Percentiles rank a stretch among this genome's conserved stretches.
phyloP scores from a whole-genome alignment of 1,140 invertebrate genomes.

The Pinna nobilis region DNA sequence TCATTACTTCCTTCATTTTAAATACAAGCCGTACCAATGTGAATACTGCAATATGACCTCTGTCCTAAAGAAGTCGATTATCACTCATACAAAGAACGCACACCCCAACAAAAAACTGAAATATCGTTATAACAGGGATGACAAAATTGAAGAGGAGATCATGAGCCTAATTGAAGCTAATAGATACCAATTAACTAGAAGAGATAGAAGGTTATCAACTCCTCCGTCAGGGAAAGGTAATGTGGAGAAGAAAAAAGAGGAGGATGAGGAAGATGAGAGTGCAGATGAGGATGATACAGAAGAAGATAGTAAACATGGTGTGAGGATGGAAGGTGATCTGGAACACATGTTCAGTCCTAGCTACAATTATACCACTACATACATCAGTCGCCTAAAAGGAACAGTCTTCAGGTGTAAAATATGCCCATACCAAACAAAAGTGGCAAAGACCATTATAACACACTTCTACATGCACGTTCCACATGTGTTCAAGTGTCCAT shows the following conservation, averaged over 20 bases:
- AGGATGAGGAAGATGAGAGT: neutral
- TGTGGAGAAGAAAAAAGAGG: neutral
- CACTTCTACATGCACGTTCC: slow-evolving; percentile 41
- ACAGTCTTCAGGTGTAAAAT: slow-evolving; percentile 23
- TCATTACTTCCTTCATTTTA: slow-evolving; percentile 25
- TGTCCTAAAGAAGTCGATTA: slow-evolving; percentile 14
- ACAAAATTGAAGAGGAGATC: slow-evolving; percentile 27
- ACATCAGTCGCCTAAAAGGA: neutral
- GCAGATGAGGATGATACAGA: neutral
- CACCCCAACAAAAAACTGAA: slow-evolving; percentile 19
- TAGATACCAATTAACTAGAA: slow-evolving; percentile 3
- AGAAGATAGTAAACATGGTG: slow-evolving; percentile 3
- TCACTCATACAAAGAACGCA: slow-evolving; percentile 8
- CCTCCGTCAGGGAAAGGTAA: neutral
- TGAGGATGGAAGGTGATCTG: slow-evolving; percentile 5
- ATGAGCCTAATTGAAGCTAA: neutral
- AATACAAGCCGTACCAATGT: slow-evolving; percentile 32
- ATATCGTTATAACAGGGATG: slow-evolving; percentile 7
- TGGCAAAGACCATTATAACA: slow-evolving; percentile 25
- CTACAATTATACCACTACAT: slow-evolving; percentile 16
- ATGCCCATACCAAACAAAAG: slow-evolving; percentile 35
- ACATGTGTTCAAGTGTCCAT: slow-evolving; percentile 40
- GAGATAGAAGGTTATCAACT: neutral
- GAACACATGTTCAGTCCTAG: slow-evolving; percentile 19
- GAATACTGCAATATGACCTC: slow-evolving; percentile 26